phyloP scores from a whole-genome alignment of 2,797 vertebrate genomes.

The Muraenolepis orangiensis region DNA sequence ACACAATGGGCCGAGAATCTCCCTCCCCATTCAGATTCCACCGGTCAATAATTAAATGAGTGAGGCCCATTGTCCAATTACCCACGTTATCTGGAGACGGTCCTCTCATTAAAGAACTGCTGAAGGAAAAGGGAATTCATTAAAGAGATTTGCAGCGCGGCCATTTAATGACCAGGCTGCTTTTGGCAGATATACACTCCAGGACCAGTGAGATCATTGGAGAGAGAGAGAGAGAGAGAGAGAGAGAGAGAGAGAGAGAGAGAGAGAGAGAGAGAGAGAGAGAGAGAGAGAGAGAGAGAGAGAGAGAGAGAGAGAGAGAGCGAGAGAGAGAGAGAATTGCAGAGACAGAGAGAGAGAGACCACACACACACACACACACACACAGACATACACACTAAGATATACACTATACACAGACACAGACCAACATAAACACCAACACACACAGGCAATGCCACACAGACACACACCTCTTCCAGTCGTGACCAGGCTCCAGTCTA shows the following conservation, averaged over 20 bases:
- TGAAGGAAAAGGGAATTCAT: slow-evolving; percentile 68
- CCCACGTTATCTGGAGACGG: slow-evolving; percentile 73
- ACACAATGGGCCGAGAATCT: slow-evolving; percentile 51
- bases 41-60: slow-evolving; percentile 77
- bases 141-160: slow-evolving; percentile 73
- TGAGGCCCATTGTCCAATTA: slow-evolving; percentile 76
- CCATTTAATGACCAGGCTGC: slow-evolving; percentile 71
- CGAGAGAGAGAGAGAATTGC: no score
- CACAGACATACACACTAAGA: neutral
- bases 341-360: slow-evolving; percentile 17
- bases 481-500: slow-evolving; percentile 39
- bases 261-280: no score
- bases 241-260: no score
- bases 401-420: neutral
- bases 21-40: slow-evolving; percentile 63
- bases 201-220: slow-evolving; percentile 66
- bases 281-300: no score
- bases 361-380: slow-evolving; percentile 10
- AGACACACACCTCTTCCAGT: slow-evolving; percentile 24
- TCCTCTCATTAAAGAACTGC: slow-evolving; percentile 70
- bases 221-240: slow-evolving; percentile 37
- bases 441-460: neutral
- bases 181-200: slow-evolving; percentile 68
- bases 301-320: slow-evolving; percentile 18
- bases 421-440: slow-evolving; percentile 1